These are phyloP conservation scores for Macrotus californicus DNA, from an alignment of 2,113 vertebrate species.

Conservation along the genomic window DNA sequence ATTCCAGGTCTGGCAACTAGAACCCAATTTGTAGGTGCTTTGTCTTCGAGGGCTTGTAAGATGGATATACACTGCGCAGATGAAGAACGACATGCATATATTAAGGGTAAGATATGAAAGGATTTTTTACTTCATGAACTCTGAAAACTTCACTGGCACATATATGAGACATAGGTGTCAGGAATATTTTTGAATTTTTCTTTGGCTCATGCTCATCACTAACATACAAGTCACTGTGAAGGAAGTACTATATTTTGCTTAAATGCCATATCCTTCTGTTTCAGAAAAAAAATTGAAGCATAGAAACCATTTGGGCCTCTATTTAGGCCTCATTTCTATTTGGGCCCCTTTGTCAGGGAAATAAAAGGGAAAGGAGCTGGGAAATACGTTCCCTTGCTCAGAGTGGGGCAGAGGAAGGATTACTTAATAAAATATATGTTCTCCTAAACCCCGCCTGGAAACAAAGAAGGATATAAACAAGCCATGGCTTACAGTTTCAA, in stretches of 20 bases:
- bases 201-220: slow-evolving; percentile 50
- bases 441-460: slow-evolving; percentile 32
- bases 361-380: neutral
- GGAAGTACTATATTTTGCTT: slow-evolving; percentile 50
- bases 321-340: slow-evolving; percentile 14
- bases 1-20: neutral
- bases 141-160: slow-evolving; percentile 25
- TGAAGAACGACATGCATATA: neutral
- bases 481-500: slow-evolving; percentile 35
- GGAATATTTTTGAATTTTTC: slow-evolving; percentile 55
- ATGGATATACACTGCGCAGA: neutral
- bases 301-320: slow-evolving; percentile 40
- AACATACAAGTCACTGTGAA: slow-evolving; percentile 56
- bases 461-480: slow-evolving; percentile 53
- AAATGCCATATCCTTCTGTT: slow-evolving; percentile 38
- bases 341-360: slow-evolving; percentile 10
- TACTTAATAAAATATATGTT: slow-evolving; percentile 33
- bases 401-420: neutral
- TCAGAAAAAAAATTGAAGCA: neutral
- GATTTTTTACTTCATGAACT: slow-evolving; percentile 5
- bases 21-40: neutral
- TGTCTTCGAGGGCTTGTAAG: neutral
- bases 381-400: neutral
- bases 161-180: slow-evolving; percentile 17
- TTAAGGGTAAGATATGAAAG: neutral